These are phyloP conservation scores for Temnothorax longispinosus DNA, from an alignment of 1,140 invertebrate species.

Conservation along the genomic window DNA sequence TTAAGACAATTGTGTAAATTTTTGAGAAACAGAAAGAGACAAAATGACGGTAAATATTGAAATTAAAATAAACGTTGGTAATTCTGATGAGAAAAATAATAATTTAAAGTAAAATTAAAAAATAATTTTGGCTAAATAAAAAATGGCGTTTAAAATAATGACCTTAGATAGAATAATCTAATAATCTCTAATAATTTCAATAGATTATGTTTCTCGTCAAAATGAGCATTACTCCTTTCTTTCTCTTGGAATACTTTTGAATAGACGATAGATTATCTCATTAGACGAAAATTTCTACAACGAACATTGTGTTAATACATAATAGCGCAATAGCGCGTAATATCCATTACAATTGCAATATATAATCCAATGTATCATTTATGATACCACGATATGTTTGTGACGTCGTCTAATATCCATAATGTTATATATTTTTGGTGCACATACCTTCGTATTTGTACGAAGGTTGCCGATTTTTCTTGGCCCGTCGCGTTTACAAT, in stretches of 20 bases:
- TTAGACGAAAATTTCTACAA: not conserved
- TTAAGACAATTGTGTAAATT: not conserved
- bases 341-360: not conserved
- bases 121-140: not conserved
- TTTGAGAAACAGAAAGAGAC: not conserved
- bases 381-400: not conserved
- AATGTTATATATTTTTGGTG: not conserved
- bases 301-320: not conserved
- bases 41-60: not conserved
- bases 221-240: not conserved
- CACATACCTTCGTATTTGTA: not conserved
- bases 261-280: not conserved
- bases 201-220: not conserved
- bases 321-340: not conserved
- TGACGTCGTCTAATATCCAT: not conserved
- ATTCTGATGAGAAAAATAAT: not conserved
- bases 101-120: not conserved
- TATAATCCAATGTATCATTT: not conserved
- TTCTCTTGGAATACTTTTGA: not conserved
- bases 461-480: conserved; percentile 7
- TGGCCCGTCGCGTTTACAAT: conserved; percentile 15
- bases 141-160: not conserved
- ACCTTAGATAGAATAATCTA: not conserved
- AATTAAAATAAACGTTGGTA: not conserved
- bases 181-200: not conserved